Conservation (phyloP, 2,797 vertebrate genomes). For the Spizella passerina region DNA sequence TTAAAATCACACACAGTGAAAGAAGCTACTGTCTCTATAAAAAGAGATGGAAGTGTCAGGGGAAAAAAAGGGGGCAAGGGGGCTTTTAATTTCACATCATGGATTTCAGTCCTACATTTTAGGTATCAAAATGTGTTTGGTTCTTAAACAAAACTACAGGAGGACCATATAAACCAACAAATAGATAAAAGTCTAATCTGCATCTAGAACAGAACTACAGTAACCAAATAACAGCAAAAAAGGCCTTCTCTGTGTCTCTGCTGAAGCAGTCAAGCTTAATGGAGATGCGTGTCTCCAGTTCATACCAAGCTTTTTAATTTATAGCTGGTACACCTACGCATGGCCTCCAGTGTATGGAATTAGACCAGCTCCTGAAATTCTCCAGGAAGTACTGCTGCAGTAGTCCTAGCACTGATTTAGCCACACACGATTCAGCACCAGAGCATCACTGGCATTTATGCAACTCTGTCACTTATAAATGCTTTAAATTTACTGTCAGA, state of each 20-base stretch:
- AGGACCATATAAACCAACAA: not conserved
- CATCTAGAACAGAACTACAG: not conserved
- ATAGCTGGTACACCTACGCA: not conserved
- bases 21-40: not conserved
- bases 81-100: not conserved
- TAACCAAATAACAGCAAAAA: not conserved
- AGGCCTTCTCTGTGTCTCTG: not conserved
- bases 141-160: not conserved
- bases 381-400: not conserved
- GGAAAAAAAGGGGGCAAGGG: fast-evolving
- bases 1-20: not conserved
- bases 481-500: not conserved
- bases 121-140: not conserved
- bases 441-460: not conserved
- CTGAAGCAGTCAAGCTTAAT: not conserved
- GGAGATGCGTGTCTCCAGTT: not conserved
- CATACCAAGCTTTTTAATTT: not conserved
- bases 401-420: not conserved
- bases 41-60: not conserved
- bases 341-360: not conserved
- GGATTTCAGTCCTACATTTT: not conserved
- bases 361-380: not conserved
- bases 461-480: not conserved
- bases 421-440: not conserved
- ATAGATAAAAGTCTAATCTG: not conserved